These are phyloP conservation scores for Patella depressa DNA, from an alignment of 2,888 invertebrate species.

Conservation along the genomic window DNA sequence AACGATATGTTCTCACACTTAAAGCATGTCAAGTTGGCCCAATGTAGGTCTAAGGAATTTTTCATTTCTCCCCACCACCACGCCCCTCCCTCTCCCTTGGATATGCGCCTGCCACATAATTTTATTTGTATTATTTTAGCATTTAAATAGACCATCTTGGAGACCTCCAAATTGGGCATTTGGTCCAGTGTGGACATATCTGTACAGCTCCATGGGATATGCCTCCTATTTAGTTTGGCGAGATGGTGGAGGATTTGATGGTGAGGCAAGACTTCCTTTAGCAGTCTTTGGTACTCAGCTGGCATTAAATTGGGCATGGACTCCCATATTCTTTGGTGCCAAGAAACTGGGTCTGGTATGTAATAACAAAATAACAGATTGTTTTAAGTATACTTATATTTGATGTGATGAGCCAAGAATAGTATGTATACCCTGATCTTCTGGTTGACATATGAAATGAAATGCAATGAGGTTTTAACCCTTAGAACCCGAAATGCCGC, in stretches of 20 bases:
- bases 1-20: no score
- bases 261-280: slow-evolving; percentile 77
- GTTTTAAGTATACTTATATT: no score
- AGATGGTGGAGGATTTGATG: slow-evolving; percentile 82
- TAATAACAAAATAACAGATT: slow-evolving; percentile 1
- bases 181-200: slow-evolving; percentile 83
- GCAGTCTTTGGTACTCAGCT: slow-evolving; percentile 82
- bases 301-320: slow-evolving; percentile 87
- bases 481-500: no score
- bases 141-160: slow-evolving; percentile 82
- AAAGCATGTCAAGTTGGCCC: no score
- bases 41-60: no score
- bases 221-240: slow-evolving; percentile 86
- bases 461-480: no score
- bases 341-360: slow-evolving; percentile 63
- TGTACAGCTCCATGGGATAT: slow-evolving; percentile 87
- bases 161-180: slow-evolving; percentile 86
- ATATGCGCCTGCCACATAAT: no score
- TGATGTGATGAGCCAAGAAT: no score
- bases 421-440: no score
- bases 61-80: no score
- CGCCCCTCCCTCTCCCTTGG: no score
- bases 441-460: no score
- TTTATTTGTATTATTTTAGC: slow-evolving; percentile 64
- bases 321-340: slow-evolving; percentile 86